Evolutionary conservation across 1,140 invertebrate species (phyloP).

Genomic region (Lordiphosa stackelbergi): DNA sequence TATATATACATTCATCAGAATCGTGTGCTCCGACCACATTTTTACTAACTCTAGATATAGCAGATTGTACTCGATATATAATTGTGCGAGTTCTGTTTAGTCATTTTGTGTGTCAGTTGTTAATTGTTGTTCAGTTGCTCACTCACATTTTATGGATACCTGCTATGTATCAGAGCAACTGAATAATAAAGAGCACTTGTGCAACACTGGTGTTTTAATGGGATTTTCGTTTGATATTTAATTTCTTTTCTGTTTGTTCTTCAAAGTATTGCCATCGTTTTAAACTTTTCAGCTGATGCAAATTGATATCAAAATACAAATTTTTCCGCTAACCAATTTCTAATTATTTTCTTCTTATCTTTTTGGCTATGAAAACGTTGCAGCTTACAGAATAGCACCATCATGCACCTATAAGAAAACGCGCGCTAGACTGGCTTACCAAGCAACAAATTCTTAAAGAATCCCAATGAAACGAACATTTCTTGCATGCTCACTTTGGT

Average conservation of each 20-base stretch:
- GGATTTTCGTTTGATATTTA: conserved; percentile 3
- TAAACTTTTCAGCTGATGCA: conserved; percentile 43
- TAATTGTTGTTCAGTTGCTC: too few species aligned
- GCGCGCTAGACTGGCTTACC: background rate
- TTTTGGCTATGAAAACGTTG: conserved; percentile 33
- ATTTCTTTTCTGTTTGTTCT: conserved; percentile 8
- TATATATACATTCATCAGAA: conserved; percentile 3
- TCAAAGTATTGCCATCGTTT: conserved; percentile 71
- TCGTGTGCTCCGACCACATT: conserved; percentile 3
- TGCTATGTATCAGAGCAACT: too few species aligned
- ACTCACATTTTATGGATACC: too few species aligned
- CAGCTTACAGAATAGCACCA: conserved; percentile 77
- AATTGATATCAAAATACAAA: conserved; percentile 15
- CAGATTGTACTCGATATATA: conserved; percentile 4
- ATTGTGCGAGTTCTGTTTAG: too few species aligned
- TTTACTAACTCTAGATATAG: conserved; percentile 19
- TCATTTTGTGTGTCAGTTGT: too few species aligned
- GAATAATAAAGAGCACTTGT: too few species aligned
- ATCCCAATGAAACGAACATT: conserved; percentile 1
- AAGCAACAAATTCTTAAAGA: conserved; percentile 11
- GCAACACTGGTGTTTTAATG: too few species aligned
- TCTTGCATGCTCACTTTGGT: conserved; percentile 20
- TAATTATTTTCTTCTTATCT: conserved; percentile 29
- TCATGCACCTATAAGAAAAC: conserved; percentile 71
- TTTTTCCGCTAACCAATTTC: conserved; percentile 32